A percentile compares a stretch with the other conserved stretches of the same genome.
Evolutionary conservation across 2,888 invertebrate species (phyloP).

Genomic region (Eupeodes latifasciatus): DNA sequence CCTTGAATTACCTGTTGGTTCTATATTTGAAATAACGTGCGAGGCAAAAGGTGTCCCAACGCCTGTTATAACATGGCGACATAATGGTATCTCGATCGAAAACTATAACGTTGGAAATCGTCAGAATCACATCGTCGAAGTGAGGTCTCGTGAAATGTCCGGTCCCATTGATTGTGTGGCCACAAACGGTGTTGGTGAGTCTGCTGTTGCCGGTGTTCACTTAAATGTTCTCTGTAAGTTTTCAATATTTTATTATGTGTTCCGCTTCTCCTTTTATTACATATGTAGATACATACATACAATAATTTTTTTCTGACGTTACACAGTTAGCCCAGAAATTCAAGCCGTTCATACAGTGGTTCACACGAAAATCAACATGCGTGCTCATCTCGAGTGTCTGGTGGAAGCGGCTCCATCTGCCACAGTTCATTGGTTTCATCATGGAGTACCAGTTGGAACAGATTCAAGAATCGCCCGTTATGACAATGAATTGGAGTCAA

Average conservation of each 20-base stretch:
- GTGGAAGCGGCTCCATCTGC: constrained; percentile 90
- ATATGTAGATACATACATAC: no score
- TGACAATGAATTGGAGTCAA: constrained; percentile 83
- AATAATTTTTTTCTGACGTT: constrained; percentile 27
- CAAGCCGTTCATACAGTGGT: constrained; percentile 88
- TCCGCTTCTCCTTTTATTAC: constrained; percentile 3
- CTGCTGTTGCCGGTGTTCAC: constrained; percentile 88
- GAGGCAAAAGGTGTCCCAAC: constrained; percentile 89
- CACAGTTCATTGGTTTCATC: constrained; percentile 88
- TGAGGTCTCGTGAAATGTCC: constrained; percentile 87
- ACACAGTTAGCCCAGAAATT: constrained; percentile 90
- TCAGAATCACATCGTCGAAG: constrained; percentile 81
- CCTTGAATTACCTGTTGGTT: constrained; percentile 89
- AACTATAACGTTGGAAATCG: constrained; percentile 81
- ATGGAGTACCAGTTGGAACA: constrained; percentile 85
- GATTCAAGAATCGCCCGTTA: constrained; percentile 83
- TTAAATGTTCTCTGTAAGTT: constrained; percentile 89
- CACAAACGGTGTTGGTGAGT: constrained; percentile 90
- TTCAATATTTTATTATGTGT: not conserved
- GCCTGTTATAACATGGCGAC: constrained; percentile 90
- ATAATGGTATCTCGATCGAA: constrained; percentile 79
- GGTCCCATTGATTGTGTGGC: constrained; percentile 91
- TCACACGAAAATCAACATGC: constrained; percentile 90
- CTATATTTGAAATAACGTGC: constrained; percentile 91
- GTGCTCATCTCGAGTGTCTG: constrained; percentile 88